phyloP scores from a whole-genome alignment of 2,888 invertebrate species.

The Calliphora vomitoria region DNA sequence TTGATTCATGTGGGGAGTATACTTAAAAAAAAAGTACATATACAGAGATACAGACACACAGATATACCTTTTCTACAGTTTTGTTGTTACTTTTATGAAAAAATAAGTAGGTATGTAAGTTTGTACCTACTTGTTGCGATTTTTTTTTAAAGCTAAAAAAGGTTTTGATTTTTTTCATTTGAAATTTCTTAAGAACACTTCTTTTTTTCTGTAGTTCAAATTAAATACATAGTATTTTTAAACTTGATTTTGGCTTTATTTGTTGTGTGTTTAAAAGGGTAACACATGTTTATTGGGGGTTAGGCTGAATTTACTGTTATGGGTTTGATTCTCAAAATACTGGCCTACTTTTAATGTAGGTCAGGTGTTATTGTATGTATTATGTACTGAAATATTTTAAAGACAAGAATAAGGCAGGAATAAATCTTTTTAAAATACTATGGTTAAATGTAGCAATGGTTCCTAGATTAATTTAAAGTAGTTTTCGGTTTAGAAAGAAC shows the following conservation, averaged over 20 bases:
- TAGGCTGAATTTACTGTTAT: background rate
- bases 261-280: background rate
- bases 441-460: too few species aligned
- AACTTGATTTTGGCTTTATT: background rate
- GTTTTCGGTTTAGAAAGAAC: too few species aligned
- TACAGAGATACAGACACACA: background rate
- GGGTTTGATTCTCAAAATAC: too few species aligned
- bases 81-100: background rate
- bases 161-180: background rate
- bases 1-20: slow-evolving; percentile 40
- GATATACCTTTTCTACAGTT: slow-evolving; percentile 31
- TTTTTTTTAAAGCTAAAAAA: slow-evolving; percentile 14
- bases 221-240: background rate
- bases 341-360: background rate
- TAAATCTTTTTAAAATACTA: too few species aligned
- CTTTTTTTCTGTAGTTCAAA: background rate
- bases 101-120: too few species aligned
- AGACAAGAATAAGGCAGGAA: too few species aligned
- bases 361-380: background rate
- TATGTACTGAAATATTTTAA: background rate
- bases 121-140: too few species aligned
- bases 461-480: too few species aligned
- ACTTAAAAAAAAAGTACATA: background rate
- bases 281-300: background rate
- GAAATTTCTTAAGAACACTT: background rate